Evolutionary conservation across 2,888 invertebrate species (phyloP).

Genomic region (Brenthis hecate): DNA sequence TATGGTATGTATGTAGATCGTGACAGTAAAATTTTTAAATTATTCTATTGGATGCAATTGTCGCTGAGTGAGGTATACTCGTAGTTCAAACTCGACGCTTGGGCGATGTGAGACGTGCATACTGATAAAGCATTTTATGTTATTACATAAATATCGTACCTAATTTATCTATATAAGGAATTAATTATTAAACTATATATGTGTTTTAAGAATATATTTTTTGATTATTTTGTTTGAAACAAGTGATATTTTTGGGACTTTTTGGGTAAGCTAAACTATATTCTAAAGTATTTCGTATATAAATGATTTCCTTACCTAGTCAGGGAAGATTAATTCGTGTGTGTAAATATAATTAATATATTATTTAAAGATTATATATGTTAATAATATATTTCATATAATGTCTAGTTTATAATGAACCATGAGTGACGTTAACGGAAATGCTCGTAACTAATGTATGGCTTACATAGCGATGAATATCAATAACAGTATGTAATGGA

Average conservation of each 20-base stretch:
- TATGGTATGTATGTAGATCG: conserved; percentile 6
- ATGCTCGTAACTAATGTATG: conserved; percentile 2
- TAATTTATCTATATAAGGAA: neutral
- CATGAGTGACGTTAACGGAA: neutral
- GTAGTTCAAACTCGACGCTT: conserved; percentile 22
- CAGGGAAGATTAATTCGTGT: no score
- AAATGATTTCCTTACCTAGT: no score
- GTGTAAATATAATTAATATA: no score
- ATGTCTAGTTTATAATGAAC: neutral
- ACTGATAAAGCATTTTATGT: conserved; percentile 8
- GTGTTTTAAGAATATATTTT: neutral
- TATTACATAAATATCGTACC: conserved; percentile 2
- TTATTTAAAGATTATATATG: no score
- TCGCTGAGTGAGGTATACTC: conserved; percentile 38
- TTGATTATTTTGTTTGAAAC: neutral
- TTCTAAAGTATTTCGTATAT: neutral
- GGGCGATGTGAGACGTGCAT: conserved; percentile 10
- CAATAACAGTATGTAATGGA: conserved; percentile 9
- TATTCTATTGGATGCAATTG: conserved; percentile 78
- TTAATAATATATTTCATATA: no score
- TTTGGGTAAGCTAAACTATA: neutral
- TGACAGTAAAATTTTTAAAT: conserved; percentile 49
- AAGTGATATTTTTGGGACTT: neutral
- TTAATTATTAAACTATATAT: neutral
- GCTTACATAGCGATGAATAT: conserved; percentile 5